A percentile compares a stretch with the other conserved stretches of the same genome.
Evolutionary conservation across 2,113 vertebrate genomes (phyloP).

Genomic region (Pristiophorus japonicus): DNA sequence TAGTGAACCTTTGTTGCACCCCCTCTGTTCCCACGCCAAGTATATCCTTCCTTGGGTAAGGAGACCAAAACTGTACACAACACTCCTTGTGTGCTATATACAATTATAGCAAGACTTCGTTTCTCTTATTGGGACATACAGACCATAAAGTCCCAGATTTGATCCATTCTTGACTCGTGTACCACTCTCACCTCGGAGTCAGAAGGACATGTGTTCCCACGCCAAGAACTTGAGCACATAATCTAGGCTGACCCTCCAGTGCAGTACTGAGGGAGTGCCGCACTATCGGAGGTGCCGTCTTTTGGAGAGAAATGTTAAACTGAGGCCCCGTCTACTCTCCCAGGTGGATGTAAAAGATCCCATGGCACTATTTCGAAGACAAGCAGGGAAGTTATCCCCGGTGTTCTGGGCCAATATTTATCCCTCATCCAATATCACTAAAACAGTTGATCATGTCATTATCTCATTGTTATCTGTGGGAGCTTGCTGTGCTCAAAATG

Average conservation of each 20-base stretch:
- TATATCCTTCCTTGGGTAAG: neutral
- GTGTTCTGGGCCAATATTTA: neutral
- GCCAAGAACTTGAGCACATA: neutral
- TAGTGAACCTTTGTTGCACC: neutral
- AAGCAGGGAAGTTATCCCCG: neutral
- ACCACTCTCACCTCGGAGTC: neutral
- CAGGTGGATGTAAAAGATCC: neutral
- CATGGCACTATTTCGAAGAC: neutral
- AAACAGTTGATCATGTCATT: neutral
- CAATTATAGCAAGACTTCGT: neutral
- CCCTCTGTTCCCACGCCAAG: neutral
- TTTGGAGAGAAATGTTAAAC: neutral
- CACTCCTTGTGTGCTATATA: neutral
- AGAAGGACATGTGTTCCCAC: neutral
- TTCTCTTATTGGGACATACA: neutral
- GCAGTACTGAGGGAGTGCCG: neutral
- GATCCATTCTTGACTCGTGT: neutral
- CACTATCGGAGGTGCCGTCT: neutral
- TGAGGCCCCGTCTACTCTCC: neutral
- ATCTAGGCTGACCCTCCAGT: neutral
- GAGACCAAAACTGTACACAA: neutral
- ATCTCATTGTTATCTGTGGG: neutral
- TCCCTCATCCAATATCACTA: neutral
- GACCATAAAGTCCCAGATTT: neutral
- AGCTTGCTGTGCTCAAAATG: neutral